Base-by-base conservation (phyloP, 2,888 invertebrate species). In the Lissocephala sabroskyi region DNA sequence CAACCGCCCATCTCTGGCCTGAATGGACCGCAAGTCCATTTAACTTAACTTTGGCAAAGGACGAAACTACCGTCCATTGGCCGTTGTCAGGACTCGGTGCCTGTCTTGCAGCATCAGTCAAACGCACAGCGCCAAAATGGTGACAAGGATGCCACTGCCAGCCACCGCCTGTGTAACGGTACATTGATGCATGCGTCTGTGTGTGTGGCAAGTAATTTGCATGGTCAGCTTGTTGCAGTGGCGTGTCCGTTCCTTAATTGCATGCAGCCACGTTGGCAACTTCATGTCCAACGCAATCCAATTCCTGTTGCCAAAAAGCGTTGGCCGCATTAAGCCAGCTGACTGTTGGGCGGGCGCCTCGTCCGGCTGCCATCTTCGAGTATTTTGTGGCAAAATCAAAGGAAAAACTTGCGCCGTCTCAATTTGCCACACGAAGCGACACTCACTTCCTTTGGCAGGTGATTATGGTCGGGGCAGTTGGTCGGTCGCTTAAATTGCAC, bases 21-120 rank as follows among this genome's bases (percentile, higher is more conserved):
- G 77, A 68, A 71, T 70, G 74, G 71, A 77, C 68, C 68, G 52
- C 75, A 77, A 77, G 68, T 77, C 68, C 77, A 68, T 68, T 68
- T 68, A 68, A 68, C 71, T 68, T 68, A 74, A 62, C 68, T 68
- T 68, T 57, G 76, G 54, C 45, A 64, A 37, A n/a, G 18, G n/a
- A 19, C 37, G 18, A 19, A 17, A 16, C 16, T 29, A 57, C 49
- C 44, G 37, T 37, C 6, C 37, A 6, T 18, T 11, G 44, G 35
- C 36, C 36, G n/a, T n/a, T n/a, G n/a, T 42, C 28, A 36, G 42
- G 23, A 16, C 41, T 44, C 48, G 30, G 23, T 50, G 54, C 40
- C 65, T 61, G 62, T 62, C 56, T 51, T 52, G 51, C 51, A 63
- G 71, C 70, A 76, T 68, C 77, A 68, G 55, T 76, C 68, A 68